These are phyloP conservation scores for Apodemus speciosus DNA, from an alignment of 2,113 vertebrate genomes.

Conservation along the genomic window DNA sequence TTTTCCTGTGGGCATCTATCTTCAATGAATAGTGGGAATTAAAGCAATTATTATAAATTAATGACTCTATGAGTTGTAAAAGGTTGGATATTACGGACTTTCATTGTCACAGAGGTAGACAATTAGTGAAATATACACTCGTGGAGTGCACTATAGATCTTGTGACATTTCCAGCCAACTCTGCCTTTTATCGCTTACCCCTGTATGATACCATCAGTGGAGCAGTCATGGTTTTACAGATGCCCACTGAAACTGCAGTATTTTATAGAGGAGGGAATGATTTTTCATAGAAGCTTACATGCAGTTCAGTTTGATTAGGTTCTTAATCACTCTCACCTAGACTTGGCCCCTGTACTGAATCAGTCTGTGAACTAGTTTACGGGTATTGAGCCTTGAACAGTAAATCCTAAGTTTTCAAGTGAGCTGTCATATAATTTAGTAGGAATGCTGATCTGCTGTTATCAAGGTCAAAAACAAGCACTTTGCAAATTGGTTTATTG, in stretches of 20 bases:
- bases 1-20: constrained; percentile 75
- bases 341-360: constrained; percentile 49
- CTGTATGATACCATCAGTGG: constrained; percentile 34
- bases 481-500: constrained; percentile 79
- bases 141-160: constrained; percentile 54
- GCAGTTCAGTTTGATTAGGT: constrained; percentile 73
- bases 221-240: constrained; percentile 36
- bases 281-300: constrained; percentile 64
- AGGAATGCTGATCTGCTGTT: constrained; percentile 73
- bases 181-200: constrained; percentile 57
- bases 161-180: constrained; percentile 40
- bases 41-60: constrained; percentile 75
- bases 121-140: constrained; percentile 71
- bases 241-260: constrained; percentile 59
- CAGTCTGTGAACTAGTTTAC: constrained; percentile 69
- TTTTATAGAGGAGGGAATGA: constrained; percentile 68
- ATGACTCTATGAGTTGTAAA: constrained; percentile 65
- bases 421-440: constrained; percentile 69
- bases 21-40: constrained; percentile 74
- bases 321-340: constrained; percentile 61
- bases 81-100: constrained; percentile 66
- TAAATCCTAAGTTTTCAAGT: constrained; percentile 63
- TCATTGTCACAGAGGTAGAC: constrained; percentile 61
- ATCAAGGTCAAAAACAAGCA: constrained; percentile 80
- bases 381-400: constrained; percentile 54